phyloP scores from a whole-genome alignment of 2,797 vertebrate species.

The Sebastiscus tertius region DNA sequence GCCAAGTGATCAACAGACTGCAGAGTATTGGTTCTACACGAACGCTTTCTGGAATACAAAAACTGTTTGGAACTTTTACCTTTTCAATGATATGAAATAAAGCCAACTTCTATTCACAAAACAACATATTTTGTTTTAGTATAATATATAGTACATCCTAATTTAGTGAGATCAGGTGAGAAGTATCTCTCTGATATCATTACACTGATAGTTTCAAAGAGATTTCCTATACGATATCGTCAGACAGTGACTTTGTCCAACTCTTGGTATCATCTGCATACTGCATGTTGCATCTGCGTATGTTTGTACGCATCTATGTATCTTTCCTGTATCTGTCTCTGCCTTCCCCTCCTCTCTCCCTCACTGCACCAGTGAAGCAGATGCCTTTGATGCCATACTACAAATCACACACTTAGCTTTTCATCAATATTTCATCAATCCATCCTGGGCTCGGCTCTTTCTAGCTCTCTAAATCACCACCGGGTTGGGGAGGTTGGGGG shows the following conservation, averaged over 20 bases:
- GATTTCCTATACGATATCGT: slow-evolving; percentile 1
- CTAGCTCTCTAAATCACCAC: slow-evolving; percentile 68
- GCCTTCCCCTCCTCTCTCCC: slow-evolving; percentile 18
- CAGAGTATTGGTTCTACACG: neutral
- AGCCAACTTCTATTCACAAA: neutral
- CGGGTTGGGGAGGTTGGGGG: slow-evolving; percentile 11
- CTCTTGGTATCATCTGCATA: neutral
- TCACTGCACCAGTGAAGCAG: slow-evolving; percentile 58
- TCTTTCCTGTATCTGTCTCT: slow-evolving; percentile 18
- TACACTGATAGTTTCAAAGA: neutral
- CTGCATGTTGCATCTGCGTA: neutral
- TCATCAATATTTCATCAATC: slow-evolving; percentile 85
- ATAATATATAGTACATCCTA: no score
- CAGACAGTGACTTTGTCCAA: neutral
- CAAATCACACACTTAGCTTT: slow-evolving; percentile 84
- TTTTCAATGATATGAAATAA: neutral
- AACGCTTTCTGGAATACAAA: neutral
- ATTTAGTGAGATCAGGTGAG: neutral
- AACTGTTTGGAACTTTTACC: neutral
- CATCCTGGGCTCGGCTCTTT: slow-evolving; percentile 58
- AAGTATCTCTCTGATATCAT: neutral
- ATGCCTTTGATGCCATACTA: slow-evolving; percentile 77
- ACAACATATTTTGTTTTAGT: neutral
- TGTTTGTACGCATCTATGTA: slow-evolving; percentile 18
- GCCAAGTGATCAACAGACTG: slow-evolving; percentile 24